phyloP scores from a whole-genome alignment of 2,797 vertebrate genomes.

The Clarias platycephalus region DNA sequence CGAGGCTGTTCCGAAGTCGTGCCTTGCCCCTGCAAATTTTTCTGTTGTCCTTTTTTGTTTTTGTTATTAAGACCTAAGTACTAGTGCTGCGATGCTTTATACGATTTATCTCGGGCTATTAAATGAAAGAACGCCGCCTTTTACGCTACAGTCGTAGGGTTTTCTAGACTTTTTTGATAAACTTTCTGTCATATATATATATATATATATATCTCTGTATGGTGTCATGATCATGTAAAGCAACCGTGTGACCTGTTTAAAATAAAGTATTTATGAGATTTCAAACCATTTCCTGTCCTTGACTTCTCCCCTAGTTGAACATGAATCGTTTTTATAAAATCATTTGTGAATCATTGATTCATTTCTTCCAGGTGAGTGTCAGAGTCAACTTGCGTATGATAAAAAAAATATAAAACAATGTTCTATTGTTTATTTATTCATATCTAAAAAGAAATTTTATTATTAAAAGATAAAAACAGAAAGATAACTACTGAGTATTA shows the following conservation, averaged over 20 bases:
- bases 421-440: no score
- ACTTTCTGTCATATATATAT: slow-evolving; percentile 51
- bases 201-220: slow-evolving; percentile 41
- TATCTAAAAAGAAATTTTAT: no score
- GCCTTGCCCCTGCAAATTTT: slow-evolving; percentile 8
- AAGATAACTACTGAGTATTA: no score
- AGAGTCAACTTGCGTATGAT: no score
- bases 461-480: no score
- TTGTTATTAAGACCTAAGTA: slow-evolving; percentile 59
- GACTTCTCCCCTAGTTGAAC: neutral
- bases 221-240: slow-evolving; percentile 45
- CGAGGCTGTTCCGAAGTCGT: neutral
- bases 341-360: neutral
- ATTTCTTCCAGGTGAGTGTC: neutral
- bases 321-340: neutral
- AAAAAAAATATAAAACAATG: no score
- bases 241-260: neutral
- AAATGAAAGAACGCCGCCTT: slow-evolving; percentile 41
- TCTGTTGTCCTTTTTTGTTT: slow-evolving; percentile 28
- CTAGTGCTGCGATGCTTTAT: slow-evolving; percentile 56
- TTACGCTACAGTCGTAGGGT: slow-evolving; percentile 63
- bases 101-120: slow-evolving; percentile 39
- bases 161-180: slow-evolving; percentile 72
- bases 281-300: neutral
- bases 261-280: slow-evolving; percentile 34